A percentile compares a stretch with the other conserved stretches of the same genome.
These are phyloP conservation scores for Chloromyia formosa DNA, from an alignment of 2,888 invertebrate genomes.

Conservation along the genomic window DNA sequence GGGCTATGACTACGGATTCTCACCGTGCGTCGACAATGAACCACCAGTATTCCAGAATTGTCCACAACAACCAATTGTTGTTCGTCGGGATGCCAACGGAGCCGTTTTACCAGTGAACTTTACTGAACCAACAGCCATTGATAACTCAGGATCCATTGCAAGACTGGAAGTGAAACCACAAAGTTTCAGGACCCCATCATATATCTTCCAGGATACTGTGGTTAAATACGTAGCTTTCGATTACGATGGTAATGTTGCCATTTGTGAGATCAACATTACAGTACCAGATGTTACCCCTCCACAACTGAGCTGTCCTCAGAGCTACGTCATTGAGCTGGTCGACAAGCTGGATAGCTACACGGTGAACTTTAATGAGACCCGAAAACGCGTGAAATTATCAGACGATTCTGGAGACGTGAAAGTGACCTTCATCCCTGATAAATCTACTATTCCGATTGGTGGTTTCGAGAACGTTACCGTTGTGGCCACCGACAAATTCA, in stretches of 20 bases:
- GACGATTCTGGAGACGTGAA: slow-evolving; percentile 90
- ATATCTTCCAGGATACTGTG: slow-evolving; percentile 89
- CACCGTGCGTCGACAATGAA: slow-evolving; percentile 94
- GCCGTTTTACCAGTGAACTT: slow-evolving; percentile 92
- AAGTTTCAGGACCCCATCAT: slow-evolving; percentile 87
- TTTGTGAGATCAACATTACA: slow-evolving; percentile 95
- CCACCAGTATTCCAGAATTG: slow-evolving; percentile 97
- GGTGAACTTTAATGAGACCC: slow-evolving; percentile 91
- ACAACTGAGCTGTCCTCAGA: slow-evolving; percentile 88
- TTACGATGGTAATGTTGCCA: slow-evolving; percentile 96
- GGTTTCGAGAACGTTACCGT: slow-evolving; percentile 93
- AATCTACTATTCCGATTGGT: slow-evolving; percentile 84
- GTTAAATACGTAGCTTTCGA: slow-evolving; percentile 97
- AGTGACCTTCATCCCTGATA: slow-evolving; percentile 83
- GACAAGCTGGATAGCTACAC: slow-evolving; percentile 90
- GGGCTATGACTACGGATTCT: slow-evolving; percentile 92
- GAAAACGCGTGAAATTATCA: slow-evolving; percentile 82
- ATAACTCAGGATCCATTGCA: slow-evolving; percentile 95
- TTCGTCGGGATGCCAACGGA: slow-evolving; percentile 87
- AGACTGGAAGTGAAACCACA: slow-evolving; percentile 91
- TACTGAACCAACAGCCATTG: slow-evolving; percentile 92
- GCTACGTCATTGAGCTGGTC: slow-evolving; percentile 90
- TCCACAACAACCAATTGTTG: slow-evolving; percentile 90
- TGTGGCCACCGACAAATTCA: slow-evolving; percentile 84
- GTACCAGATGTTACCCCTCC: slow-evolving; percentile 94